Evolutionary conservation across 2,888 invertebrate genomes (phyloP).

Genomic region (Cryptops parisi): DNA sequence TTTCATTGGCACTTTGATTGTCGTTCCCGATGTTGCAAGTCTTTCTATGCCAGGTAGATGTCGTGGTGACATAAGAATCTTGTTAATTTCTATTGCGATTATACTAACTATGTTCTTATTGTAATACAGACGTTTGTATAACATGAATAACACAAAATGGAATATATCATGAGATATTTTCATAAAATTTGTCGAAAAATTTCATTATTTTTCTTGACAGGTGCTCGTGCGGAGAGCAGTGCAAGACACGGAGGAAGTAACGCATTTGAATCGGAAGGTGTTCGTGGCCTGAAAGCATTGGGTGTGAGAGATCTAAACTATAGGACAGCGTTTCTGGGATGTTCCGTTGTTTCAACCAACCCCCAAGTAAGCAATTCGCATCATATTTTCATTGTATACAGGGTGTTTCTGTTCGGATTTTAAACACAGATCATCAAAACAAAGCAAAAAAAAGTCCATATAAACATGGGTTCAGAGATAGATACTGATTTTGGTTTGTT

Average conservation of each 20-base stretch:
- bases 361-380: conserved; percentile 47
- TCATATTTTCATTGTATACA: neutral
- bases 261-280: conserved; percentile 57
- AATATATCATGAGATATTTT: no score
- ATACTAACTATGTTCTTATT: no score
- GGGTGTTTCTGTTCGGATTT: neutral
- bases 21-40: conserved; percentile 88
- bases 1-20: conserved; percentile 90
- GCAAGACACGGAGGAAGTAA: conserved; percentile 57
- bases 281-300: conserved; percentile 69
- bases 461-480: no score
- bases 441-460: no score
- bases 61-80: neutral
- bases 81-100: no score
- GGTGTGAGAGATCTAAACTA: conserved; percentile 75
- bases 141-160: no score
- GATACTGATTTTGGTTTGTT: no score
- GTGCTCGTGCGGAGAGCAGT: conserved; percentile 66
- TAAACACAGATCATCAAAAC: neutral
- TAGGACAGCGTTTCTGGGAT: conserved; percentile 84
- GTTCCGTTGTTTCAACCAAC: conserved; percentile 74
- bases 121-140: no score
- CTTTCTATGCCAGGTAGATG: conserved; percentile 55
- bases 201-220: conserved; percentile 21
- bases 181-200: no score